A percentile compares a stretch with the other conserved stretches of the same genome.
These are phyloP conservation scores for Seira sanloemensis DNA, from an alignment of 2,888 invertebrate genomes.

Conservation along the genomic window DNA sequence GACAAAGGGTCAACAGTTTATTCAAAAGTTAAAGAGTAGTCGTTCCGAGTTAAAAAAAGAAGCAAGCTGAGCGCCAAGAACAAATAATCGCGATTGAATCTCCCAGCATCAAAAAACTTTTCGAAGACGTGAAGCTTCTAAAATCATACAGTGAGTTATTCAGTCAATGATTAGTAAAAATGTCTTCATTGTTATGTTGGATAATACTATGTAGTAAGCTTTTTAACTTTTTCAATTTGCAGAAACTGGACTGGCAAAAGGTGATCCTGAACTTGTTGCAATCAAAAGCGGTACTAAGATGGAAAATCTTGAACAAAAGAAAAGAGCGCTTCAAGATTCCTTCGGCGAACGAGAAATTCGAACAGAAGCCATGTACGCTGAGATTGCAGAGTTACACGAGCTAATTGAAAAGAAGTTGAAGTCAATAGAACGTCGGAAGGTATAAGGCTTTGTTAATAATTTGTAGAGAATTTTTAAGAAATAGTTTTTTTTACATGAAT, in stretches of 20 bases:
- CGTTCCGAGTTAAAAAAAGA: neutral
- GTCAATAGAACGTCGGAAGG: slow-evolving; percentile 11
- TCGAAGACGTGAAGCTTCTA: slow-evolving; percentile 6
- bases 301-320: slow-evolving; percentile 34
- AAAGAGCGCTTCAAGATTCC: slow-evolving; percentile 1
- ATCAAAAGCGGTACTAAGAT: slow-evolving; percentile 25
- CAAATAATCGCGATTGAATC: neutral
- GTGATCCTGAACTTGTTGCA: slow-evolving; percentile 10
- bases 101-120: neutral
- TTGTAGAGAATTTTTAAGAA: neutral
- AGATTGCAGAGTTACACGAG: slow-evolving; percentile 25
- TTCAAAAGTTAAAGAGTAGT: neutral
- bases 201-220: neutral
- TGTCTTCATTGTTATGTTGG: too few relatives aligned
- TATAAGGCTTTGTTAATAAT: neutral
- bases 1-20: slow-evolving; percentile 3
- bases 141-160: slow-evolving; percentile 39
- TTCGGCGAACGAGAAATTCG: neutral
- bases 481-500: neutral
- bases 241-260: slow-evolving; percentile 27
- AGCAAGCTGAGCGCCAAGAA: neutral
- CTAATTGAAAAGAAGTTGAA: slow-evolving; percentile 13
- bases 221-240: neutral
- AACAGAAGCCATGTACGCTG: slow-evolving; percentile 9
- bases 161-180: too few relatives aligned